Conservation (phyloP, 2,113 vertebrate genomes). For the Apaloderma vittatum region DNA sequence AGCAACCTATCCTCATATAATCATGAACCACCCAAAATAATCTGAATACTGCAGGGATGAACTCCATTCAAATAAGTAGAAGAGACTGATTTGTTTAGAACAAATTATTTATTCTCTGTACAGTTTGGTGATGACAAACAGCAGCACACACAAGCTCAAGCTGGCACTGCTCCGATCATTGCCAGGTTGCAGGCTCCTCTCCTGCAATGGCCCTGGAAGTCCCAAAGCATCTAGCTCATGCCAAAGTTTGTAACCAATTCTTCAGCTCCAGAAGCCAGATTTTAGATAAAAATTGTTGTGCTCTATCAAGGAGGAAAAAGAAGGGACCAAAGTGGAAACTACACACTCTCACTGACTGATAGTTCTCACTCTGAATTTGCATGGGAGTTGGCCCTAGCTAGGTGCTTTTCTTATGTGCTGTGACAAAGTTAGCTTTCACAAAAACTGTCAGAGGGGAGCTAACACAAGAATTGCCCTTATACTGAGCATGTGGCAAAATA, state of each 20-base stretch:
- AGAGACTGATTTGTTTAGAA: not conserved
- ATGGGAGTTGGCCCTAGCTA: not conserved
- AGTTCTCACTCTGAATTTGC: not conserved
- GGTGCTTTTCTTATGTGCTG: not conserved
- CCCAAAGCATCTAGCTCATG: not conserved
- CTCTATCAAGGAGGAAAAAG: not conserved
- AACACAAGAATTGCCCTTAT: not conserved
- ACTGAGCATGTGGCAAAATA: not conserved
- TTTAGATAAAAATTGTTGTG: not conserved
- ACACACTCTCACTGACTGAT: fast-evolving
- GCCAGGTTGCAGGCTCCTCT: not conserved
- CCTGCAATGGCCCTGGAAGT: not conserved
- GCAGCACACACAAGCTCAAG: not conserved
- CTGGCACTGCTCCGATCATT: not conserved
- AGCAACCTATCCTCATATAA: not conserved
- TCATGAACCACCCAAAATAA: not conserved
- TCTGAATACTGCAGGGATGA: not conserved
- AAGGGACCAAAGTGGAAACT: not conserved
- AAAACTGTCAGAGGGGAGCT: not conserved
- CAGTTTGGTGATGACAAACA: fast-evolving
- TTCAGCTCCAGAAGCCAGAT: not conserved
- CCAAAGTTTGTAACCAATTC: not conserved
- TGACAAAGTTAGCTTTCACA: not conserved
- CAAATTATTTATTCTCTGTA: not conserved
- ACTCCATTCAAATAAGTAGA: not conserved